Base-by-base conservation (phyloP, 2,113 vertebrate genomes). In the Xyliphius kryptos region DNA sequence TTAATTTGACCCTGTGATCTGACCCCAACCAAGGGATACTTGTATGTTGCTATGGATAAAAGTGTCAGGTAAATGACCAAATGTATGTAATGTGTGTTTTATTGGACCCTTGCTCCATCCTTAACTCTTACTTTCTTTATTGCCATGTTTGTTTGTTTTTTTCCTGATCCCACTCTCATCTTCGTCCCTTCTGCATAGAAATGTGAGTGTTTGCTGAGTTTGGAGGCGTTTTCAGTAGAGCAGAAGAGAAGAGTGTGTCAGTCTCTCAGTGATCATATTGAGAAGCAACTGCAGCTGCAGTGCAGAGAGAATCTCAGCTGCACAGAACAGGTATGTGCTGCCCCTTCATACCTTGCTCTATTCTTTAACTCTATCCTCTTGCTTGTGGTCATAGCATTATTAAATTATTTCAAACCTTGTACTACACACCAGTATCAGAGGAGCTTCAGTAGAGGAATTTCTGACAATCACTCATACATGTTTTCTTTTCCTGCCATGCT, bases 161-260 rank as follows among this genome's bases (percentile, higher is more conserved):
- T 5, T 60, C 61, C 6, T 48, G 47, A 48, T 49, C 32, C 22
- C 15, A 10, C 26, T 16, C 51, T 52, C 14, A 2, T 40, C 38
- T 11, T 20, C 19, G 2, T 11, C 2, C 11, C 40, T 3, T 41
- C 40, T 12, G 40, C 71, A 74, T 79, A 97, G 93, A 93, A 93
- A 81, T 92, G 92, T 73, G 93, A 94, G 87, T 94, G 92, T 87
- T 87, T 94, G 82, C 90, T 97, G 85, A 95, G 92, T 84, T 87
- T 97, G 87, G 91, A 97, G 80, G 91, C 93, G 43, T 91, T 90
- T 82, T 92, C 93, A 6, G 84, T 81, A 63, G 92, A 97, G 84
- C 94, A 97, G 89, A 97, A 95, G 88, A 88, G 85, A 63, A 90
- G 91, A 44, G 90, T 97, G 86, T 97, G 90, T 83, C 92, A 94